Conservation (phyloP, 2,797 vertebrate genomes). For the Siniperca undulata region DNA sequence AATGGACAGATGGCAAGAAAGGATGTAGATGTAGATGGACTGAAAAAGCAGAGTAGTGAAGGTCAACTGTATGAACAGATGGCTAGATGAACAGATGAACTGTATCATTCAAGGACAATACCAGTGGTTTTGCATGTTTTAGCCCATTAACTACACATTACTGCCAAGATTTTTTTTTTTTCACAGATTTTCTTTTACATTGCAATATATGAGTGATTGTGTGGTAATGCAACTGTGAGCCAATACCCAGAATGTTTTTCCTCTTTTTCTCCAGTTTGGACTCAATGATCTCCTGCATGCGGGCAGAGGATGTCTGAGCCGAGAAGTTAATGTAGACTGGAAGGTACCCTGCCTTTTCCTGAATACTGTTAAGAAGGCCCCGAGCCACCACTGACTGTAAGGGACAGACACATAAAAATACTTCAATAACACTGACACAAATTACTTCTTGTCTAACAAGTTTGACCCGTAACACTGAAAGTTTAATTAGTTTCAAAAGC, state of each 20-base stretch:
- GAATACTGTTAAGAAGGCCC: constrained; percentile 87
- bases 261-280: constrained; percentile 92
- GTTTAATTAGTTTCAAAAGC: background rate
- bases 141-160: background rate
- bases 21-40: background rate
- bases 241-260: constrained; percentile 88
- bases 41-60: background rate
- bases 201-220: background rate
- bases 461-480: background rate
- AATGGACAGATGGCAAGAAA: background rate
- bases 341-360: constrained; percentile 87
- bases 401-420: constrained; percentile 7
- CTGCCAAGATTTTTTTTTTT: background rate
- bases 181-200: background rate
- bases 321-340: constrained; percentile 91
- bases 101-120: background rate
- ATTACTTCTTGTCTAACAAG: background rate
- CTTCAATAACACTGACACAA: background rate
- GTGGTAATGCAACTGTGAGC: background rate
- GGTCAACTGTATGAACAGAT: background rate
- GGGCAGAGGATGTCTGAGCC: constrained; percentile 89
- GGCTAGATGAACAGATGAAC: background rate
- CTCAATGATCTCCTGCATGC: constrained; percentile 91
- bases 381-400: constrained; percentile 88
- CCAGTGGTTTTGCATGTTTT: background rate